Evolutionary conservation across 2,797 vertebrate species (phyloP), one percentile per base, ranked within the genome.

Genomic region (Chloroceryle inda): DNA sequence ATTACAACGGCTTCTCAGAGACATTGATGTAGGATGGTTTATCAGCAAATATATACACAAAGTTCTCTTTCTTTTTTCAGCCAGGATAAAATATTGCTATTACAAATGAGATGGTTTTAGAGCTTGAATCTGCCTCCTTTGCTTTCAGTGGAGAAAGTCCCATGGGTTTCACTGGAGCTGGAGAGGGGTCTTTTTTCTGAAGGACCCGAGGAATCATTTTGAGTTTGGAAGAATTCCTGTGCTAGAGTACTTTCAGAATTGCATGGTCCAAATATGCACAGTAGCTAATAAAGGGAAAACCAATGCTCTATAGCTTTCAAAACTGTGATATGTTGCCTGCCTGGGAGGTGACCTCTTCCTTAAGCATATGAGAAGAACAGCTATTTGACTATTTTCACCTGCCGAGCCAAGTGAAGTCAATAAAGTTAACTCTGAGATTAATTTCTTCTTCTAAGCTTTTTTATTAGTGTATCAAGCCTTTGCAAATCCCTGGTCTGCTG

Each of bases 311-410:
- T 37, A 47, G 17, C 40, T 86, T 88, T 94, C 67, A 59, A 53
- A 90, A 59, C 29, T 31, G 6, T 35, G 27, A 74, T 35, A 49
- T 16, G 19, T 31, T 52, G 47, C 14, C 44, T 92, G 17, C 24
- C 55, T 88, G 52, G 61, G 38, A 82, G 35, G 13, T 19, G 53
- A 17, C 23, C 10, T 47, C 73, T 53, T 77, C 49, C 75, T 66
- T 16, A 79, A 50, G 23, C 11, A 9, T 56, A 44, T 8, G 22
- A 62, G 71, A 91, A 88, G n/a, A 52, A 35, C 22, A 33, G 22
- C 8, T 76, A 15, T 68, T 96, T 91, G 92, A 55, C 53, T 92
- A 8, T 72, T 89, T 91, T 62, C 62, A 87, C 37, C 58, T 61
- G 26, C 7, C 72, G 38, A 81, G 69, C 31, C 62, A 83, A 44